Conservation (phyloP, 2,113 vertebrate species). For the Ranitomeya imitator region DNA sequence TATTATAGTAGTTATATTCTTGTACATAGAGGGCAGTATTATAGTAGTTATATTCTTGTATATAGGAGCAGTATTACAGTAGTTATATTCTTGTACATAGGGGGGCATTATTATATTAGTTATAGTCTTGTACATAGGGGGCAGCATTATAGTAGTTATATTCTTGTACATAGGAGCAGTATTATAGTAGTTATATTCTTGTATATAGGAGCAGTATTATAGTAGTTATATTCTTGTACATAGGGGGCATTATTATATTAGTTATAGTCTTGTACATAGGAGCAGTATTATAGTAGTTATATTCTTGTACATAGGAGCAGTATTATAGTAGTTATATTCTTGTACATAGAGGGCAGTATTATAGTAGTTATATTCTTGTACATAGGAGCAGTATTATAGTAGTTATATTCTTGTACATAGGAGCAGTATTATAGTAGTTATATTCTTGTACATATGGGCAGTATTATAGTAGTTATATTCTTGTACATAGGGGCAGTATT, state of each 20-base stretch:
- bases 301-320: too few species aligned
- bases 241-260: too few species aligned
- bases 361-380: not conserved
- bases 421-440: not conserved
- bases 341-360: not conserved
- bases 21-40: not conserved
- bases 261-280: not conserved
- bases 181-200: not conserved
- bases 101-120: not conserved
- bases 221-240: constrained; percentile 4
- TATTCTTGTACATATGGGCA: not conserved
- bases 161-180: not conserved
- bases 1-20: not conserved
- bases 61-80: not conserved
- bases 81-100: not conserved
- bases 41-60: not conserved
- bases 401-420: not conserved
- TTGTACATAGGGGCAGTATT: not conserved
- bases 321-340: not conserved
- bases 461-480: not conserved
- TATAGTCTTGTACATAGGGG: not conserved
- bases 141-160: not conserved
- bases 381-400: not conserved
- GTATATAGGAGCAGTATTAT: not conserved
- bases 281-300: not conserved